Conservation (phyloP, 2,888 invertebrate species). For the Chirona hameri region DNA sequence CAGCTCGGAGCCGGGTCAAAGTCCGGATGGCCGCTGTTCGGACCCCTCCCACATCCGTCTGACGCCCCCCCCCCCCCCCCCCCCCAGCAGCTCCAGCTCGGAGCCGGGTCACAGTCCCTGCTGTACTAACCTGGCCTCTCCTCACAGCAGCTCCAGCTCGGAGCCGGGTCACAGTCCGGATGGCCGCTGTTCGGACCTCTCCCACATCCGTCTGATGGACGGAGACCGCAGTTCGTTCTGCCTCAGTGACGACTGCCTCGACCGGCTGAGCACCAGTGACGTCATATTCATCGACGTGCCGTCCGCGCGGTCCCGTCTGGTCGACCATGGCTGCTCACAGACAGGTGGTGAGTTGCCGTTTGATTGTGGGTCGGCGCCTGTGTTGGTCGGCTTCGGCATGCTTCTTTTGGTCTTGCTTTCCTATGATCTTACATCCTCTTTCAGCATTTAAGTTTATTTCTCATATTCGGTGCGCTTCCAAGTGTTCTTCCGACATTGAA, state of each 20-base stretch:
- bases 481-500: no score
- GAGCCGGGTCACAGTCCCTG: constrained; percentile 1
- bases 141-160: background rate
- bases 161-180: constrained; percentile 8
- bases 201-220: constrained; percentile 7
- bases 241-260: constrained; percentile 26
- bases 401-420: no score
- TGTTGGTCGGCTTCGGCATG: no score
- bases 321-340: constrained; percentile 2
- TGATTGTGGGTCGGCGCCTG: no score
- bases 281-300: constrained; percentile 29
- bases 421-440: no score
- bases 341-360: background rate
- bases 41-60: background rate
- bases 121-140: background rate
- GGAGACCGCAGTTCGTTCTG: background rate
- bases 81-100: background rate
- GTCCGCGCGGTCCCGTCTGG: background rate
- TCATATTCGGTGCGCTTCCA: no score
- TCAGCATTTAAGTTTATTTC: no score
- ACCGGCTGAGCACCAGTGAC: constrained; percentile 13
- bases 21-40: background rate
- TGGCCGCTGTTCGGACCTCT: background rate
- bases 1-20: background rate
- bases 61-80: background rate